Evolutionary conservation across 1,140 invertebrate genomes (phyloP).

Genomic region (Diploscapter pachys): DNA sequence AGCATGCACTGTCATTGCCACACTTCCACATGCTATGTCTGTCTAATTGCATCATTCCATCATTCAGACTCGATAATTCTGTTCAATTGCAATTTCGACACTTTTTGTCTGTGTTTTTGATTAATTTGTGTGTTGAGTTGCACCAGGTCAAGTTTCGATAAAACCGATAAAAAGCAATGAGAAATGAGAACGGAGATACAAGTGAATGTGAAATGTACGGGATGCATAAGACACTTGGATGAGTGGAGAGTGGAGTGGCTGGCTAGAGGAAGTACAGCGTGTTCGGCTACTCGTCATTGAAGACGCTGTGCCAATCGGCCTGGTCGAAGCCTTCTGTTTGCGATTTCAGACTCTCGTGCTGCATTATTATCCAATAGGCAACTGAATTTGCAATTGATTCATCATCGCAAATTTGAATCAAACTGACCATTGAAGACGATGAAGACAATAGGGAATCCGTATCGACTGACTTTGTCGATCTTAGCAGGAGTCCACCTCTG

Average conservation of each 20-base stretch:
- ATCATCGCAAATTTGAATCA: not conserved
- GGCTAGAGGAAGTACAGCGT: not conserved
- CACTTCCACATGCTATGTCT: too few relatives aligned
- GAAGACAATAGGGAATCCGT: constrained; percentile 85
- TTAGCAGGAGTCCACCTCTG: constrained; percentile 72
- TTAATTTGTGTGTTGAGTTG: too few relatives aligned
- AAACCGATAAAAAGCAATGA: too few relatives aligned
- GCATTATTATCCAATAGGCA: constrained; percentile 43
- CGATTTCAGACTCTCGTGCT: constrained; percentile 26
- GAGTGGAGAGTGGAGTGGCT: constrained; percentile 12
- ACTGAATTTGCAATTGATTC: constrained; percentile 28
- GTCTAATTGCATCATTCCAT: too few relatives aligned
- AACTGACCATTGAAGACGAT: constrained; percentile 79
- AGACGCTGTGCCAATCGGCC: constrained; percentile 24
- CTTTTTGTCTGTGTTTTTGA: too few relatives aligned
- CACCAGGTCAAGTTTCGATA: too few relatives aligned
- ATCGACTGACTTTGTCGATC: constrained; percentile 92
- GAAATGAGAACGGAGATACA: too few relatives aligned
- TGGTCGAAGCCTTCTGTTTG: constrained; percentile 16
- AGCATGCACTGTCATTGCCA: too few relatives aligned
- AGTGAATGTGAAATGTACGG: too few relatives aligned
- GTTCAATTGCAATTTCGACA: too few relatives aligned
- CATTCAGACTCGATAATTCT: too few relatives aligned
- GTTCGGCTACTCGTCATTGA: constrained; percentile 17
- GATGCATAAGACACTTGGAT: too few relatives aligned